A percentile compares a stretch with the other conserved stretches of the same genome.
These are phyloP conservation scores for Brachyptera risi DNA, from an alignment of 2,888 invertebrate species.

Conservation along the genomic window DNA sequence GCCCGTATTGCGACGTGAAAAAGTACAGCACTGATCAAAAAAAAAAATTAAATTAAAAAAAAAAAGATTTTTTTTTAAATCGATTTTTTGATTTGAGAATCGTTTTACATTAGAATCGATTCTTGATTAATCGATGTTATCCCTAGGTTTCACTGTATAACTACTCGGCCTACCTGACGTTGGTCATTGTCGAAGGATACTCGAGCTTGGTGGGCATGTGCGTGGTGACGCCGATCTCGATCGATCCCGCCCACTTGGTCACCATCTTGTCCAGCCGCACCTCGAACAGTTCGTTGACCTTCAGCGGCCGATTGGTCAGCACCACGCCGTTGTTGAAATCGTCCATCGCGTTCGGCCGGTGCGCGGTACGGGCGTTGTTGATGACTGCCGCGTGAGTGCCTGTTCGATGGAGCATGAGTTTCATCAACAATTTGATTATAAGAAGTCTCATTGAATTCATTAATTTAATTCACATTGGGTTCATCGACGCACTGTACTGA, in stretches of 20 bases:
- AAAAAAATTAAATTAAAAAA: too few species aligned
- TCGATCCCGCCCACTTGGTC: conserved; percentile 92
- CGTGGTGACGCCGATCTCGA: conserved; percentile 90
- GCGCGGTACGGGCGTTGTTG: conserved; percentile 84
- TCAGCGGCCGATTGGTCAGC: conserved; percentile 77
- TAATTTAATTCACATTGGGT: too few species aligned
- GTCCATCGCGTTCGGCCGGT: conserved; percentile 88
- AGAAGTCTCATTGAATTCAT: too few species aligned
- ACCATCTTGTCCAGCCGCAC: conserved; percentile 86
- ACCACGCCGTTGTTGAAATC: conserved; percentile 95
- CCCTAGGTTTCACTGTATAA: conserved; percentile 17
- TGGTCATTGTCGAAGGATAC: conserved; percentile 93
- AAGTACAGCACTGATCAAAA: too few species aligned
- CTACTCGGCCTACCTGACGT: conserved; percentile 60
- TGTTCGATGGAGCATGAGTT: neutral
- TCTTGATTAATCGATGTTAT: too few species aligned
- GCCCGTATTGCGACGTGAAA: too few species aligned
- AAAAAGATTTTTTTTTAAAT: too few species aligned
- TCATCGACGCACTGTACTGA: too few species aligned
- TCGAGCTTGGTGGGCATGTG: conserved; percentile 82
- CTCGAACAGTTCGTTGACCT: conserved; percentile 88
- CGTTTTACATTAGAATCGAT: too few species aligned
- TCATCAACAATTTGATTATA: too few species aligned
- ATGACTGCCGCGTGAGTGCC: conserved; percentile 87
- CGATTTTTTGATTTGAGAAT: too few species aligned